A percentile compares a stretch with the other conserved stretches of the same genome.
Evolutionary conservation across 2,113 vertebrate genomes (phyloP).

Genomic region (Notiomystis cincta): DNA sequence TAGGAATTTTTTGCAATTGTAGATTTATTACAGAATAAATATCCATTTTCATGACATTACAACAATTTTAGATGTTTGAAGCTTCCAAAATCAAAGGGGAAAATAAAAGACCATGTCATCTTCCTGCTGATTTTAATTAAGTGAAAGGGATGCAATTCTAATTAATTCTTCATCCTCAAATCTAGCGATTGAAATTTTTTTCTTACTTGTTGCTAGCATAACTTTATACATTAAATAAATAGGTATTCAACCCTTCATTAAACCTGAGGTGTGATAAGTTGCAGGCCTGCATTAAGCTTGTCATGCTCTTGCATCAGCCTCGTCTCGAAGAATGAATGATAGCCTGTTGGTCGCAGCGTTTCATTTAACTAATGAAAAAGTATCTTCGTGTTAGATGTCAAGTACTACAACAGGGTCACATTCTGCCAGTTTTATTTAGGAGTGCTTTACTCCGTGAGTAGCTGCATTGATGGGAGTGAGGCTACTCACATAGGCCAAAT

Average conservation of each 20-base stretch:
- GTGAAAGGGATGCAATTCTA: not conserved
- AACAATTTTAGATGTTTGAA: not conserved
- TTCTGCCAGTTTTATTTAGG: conserved; percentile 55
- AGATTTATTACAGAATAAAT: not conserved
- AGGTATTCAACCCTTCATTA: conserved; percentile 45
- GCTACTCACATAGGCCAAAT: conserved; percentile 25
- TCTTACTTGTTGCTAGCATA: not conserved
- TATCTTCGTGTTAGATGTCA: conserved; percentile 56
- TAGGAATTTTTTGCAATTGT: not conserved
- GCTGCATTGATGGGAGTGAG: not conserved
- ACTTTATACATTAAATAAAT: conserved; percentile 15
- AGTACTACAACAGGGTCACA: conserved; percentile 60
- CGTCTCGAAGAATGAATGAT: conserved; percentile 28
- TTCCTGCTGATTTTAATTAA: conserved; percentile 12
- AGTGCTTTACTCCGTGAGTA: conserved; percentile 43
- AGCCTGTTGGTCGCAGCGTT: not conserved
- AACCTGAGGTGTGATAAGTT: conserved; percentile 57
- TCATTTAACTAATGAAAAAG: conserved; percentile 49
- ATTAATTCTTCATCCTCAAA: not conserved
- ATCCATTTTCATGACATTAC: not conserved
- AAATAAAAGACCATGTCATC: not conserved
- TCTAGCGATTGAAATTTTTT: not conserved
- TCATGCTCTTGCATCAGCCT: conserved; percentile 48
- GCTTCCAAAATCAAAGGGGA: not conserved
- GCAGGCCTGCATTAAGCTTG: conserved; percentile 58